Evolutionary conservation across 2,888 invertebrate genomes (phyloP), one percentile per base, ranked within the genome.

Genomic region (Serrognathus titanus): DNA sequence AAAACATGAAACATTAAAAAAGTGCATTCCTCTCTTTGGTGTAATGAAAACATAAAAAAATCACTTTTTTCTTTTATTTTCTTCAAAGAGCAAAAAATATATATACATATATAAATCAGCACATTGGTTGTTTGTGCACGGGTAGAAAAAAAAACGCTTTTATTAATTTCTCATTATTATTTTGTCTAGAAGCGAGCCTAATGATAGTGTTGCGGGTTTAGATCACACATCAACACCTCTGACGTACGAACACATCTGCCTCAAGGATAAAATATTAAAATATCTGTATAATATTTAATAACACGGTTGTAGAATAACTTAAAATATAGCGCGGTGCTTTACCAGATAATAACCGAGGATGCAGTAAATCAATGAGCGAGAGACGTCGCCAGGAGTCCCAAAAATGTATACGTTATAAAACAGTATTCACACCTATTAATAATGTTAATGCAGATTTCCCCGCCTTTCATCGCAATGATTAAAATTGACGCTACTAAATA

Each of bases 261-360:
- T 68, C 60, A 61, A 61, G 67, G 66, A 53, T 57, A 53, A 64
- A 73, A 75, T 74, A 75, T 75, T 72, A 72, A 75, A 76, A 74
- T 74, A 73, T 75, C 73, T 68, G 70, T 69, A 71, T 71, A 71
- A 74, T 72, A 72, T 73, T 75, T 75, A 75, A 75, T 74, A 74
- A 74, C 71, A 74, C 71, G 73, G 66, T 69, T 71, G 65, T 67
- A 63, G 67, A 66, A 68, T 64, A 64, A 66, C 71, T 71, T 70
- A 73, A 72, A 72, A 71, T 66, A 66, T 65, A 68, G 67, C 65
- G 71, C 69, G 71, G 74, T 74, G 72, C 71, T 66, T 73, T 74
- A 74, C 73, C 69, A 68, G 72, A 72, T 73, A 72, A 71, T 72
- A 72, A 71, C 69, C 70, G 63, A 63, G 64, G 63, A 61, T 24